phyloP scores from a whole-genome alignment of 2,113 vertebrate species.

The Raja brachyura region DNA sequence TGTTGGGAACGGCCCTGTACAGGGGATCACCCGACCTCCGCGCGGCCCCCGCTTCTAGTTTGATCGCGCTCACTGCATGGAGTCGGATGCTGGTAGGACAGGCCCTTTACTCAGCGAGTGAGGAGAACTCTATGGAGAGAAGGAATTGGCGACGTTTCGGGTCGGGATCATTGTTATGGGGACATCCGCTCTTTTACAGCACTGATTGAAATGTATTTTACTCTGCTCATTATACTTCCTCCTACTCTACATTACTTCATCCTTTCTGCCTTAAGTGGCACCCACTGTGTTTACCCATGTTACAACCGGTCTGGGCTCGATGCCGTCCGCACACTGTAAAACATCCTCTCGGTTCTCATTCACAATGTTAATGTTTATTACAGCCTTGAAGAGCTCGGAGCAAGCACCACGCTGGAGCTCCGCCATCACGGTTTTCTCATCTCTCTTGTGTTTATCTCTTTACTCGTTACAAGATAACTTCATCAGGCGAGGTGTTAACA shows the following conservation, averaged over 20 bases:
- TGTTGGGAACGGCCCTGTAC: too few species aligned
- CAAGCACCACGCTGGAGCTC: background rate
- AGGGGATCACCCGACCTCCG: too few species aligned
- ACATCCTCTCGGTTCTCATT: background rate
- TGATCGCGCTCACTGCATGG: too few species aligned
- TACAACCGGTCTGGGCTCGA: background rate
- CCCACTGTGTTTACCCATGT: background rate
- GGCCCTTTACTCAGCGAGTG: too few species aligned
- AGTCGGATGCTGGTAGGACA: too few species aligned
- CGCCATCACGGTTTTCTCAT: background rate
- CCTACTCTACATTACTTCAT: background rate
- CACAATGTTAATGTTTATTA: background rate
- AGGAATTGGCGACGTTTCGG: too few species aligned
- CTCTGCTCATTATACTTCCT: background rate
- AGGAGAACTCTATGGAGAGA: too few species aligned
- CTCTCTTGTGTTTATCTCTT: too few species aligned
- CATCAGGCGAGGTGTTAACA: constrained; percentile 48
- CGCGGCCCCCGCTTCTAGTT: too few species aligned
- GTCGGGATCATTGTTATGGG: background rate
- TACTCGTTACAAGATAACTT: constrained; percentile 48
- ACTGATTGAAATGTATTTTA: background rate
- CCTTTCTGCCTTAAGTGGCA: background rate
- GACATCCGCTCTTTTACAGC: too few species aligned
- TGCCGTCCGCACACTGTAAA: background rate
- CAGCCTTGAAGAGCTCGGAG: background rate